These are phyloP conservation scores for Paraescarpia echinospica DNA, from an alignment of 1,140 invertebrate genomes.

Conservation along the genomic window DNA sequence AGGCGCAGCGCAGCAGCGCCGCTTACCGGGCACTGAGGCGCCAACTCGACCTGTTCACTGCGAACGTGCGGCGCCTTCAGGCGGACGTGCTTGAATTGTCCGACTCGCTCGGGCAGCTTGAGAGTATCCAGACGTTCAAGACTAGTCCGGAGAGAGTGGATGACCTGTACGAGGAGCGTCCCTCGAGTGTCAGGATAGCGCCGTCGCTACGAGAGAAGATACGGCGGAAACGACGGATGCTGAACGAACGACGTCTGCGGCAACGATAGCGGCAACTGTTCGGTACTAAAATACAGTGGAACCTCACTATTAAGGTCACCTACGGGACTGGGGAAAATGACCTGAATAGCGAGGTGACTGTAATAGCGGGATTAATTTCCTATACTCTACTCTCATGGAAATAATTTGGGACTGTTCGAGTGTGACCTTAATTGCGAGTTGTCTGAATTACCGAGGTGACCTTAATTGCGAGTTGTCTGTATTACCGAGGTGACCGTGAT, in stretches of 20 bases:
- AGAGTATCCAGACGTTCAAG: constrained; percentile 52
- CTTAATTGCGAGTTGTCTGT: no score
- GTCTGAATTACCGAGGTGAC: no score
- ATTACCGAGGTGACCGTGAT: no score
- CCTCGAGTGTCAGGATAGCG: constrained; percentile 50
- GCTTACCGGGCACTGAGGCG: constrained; percentile 44
- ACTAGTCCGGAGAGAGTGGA: constrained; percentile 52
- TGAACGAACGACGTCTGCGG: background rate
- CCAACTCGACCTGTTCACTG: constrained; percentile 45
- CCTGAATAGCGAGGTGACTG: no score
- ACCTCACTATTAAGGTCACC: no score
- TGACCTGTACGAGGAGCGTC: constrained; percentile 46
- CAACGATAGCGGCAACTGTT: background rate
- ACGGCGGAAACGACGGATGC: background rate
- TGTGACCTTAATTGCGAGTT: no score
- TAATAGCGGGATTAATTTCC: no score
- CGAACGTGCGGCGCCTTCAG: constrained; percentile 46
- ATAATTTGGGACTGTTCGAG: no score
- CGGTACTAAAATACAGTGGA: no score
- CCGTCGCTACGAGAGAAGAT: constrained; percentile 52
- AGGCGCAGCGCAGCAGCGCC: constrained; percentile 43
- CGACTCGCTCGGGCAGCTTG: constrained; percentile 48
- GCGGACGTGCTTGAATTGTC: constrained; percentile 45
- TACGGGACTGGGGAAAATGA: no score
- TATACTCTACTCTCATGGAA: no score